Conservation (phyloP, 1,140 invertebrate genomes). For the Oscheius sp. region DNA sequence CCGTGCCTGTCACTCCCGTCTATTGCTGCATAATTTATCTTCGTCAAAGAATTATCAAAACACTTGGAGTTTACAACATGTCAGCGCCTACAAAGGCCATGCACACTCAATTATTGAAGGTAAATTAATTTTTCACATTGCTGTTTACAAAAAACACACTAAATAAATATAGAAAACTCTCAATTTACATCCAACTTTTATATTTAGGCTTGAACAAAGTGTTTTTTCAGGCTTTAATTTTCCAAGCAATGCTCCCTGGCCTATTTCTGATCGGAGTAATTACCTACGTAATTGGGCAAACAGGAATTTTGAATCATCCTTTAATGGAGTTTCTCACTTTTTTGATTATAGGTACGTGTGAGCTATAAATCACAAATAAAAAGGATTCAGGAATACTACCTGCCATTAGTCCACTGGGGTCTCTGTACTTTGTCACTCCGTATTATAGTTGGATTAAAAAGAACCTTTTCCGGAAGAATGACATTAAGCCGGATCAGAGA, state of each 20-base stretch:
- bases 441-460: neutral
- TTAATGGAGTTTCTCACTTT: neutral
- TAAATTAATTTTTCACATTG: no score
- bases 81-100: neutral
- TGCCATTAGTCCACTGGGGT: neutral
- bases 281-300: neutral
- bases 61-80: neutral
- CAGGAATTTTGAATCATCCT: neutral
- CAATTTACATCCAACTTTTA: no score
- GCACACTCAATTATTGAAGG: neutral
- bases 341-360: neutral
- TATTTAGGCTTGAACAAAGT: no score
- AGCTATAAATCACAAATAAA: no score
- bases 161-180: no score
- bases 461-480: neutral
- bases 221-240: neutral
- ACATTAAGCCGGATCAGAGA: no score
- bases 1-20: constrained; percentile 1
- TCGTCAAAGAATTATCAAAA: neutral
- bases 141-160: no score
- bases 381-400: no score
- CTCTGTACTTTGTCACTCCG: neutral
- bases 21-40: neutral
- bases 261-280: neutral
- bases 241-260: neutral